phyloP scores from a whole-genome alignment of 2,113 vertebrate genomes.

The Orcinus orca region DNA sequence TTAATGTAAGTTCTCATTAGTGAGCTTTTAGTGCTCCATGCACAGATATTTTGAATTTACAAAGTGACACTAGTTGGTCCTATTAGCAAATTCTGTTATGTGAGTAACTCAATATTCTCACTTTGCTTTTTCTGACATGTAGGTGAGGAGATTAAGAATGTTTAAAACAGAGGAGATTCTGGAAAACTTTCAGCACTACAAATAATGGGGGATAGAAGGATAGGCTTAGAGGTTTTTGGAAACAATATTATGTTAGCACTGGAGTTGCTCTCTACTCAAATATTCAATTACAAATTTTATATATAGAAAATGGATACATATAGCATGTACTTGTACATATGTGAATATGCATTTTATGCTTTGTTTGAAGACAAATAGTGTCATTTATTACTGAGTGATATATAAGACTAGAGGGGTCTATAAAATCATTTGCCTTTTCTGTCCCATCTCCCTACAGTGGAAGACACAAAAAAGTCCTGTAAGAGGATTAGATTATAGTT shows the following conservation, averaged over 20 bases:
- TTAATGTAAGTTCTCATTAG: conserved; percentile 16
- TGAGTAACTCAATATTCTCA: conserved; percentile 4
- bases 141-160: background rate
- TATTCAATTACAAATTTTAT: background rate
- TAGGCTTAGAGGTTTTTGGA: background rate
- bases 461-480: background rate
- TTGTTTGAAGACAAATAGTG: conserved; percentile 4
- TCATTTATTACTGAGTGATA: background rate
- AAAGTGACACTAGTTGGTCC: background rate
- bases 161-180: background rate
- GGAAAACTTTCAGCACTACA: background rate
- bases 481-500: background rate
- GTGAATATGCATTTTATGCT: background rate
- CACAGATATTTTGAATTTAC: conserved; percentile 2
- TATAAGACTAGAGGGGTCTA: background rate
- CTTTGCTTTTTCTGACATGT: background rate
- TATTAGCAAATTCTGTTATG: background rate
- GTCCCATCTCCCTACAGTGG: background rate
- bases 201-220: background rate
- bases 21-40: background rate
- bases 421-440: background rate
- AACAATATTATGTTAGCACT: background rate
- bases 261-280: background rate
- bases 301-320: background rate
- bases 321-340: background rate